A percentile compares a stretch with the other conserved stretches of the same genome.
These are phyloP conservation scores for Micromesistius poutassou DNA, from an alignment of 2,797 vertebrate genomes.

Conservation along the genomic window DNA sequence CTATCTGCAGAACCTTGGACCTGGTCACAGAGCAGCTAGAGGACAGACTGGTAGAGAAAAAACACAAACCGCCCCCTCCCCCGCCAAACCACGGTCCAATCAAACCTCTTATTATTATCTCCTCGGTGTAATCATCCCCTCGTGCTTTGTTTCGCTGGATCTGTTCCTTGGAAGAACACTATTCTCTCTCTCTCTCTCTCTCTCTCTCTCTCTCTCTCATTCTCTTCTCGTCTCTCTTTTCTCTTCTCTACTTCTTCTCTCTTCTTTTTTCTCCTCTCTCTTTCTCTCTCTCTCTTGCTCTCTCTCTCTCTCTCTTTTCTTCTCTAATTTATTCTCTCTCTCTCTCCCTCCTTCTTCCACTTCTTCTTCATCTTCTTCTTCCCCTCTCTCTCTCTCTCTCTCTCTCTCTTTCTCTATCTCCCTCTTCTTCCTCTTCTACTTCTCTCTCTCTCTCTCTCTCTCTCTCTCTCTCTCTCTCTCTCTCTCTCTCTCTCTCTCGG, in stretches of 20 bases:
- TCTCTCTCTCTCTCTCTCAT: not conserved
- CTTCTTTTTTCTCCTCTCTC: constrained; percentile 33
- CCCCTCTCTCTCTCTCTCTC: not conserved
- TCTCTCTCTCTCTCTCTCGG: not conserved
- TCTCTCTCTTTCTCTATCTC: constrained; percentile 20
- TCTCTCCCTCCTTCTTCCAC: too few relatives aligned
- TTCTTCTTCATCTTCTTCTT: too few relatives aligned
- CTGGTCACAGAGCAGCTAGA: constrained; percentile 39
- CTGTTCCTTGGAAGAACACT: constrained; percentile 39
- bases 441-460: constrained; percentile 29
- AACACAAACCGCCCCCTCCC: constrained; percentile 9
- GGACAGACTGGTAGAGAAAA: constrained; percentile 52
- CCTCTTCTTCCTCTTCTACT: constrained; percentile 30
- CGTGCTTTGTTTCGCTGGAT: constrained; percentile 44
- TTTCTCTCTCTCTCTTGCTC: constrained; percentile 5
- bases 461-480: not conserved
- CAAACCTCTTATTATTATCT: constrained; percentile 33
- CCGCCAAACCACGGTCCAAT: constrained; percentile 39
- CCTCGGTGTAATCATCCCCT: constrained; percentile 51
- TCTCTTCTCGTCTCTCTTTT: too few relatives aligned
- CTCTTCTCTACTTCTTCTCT: too few relatives aligned
- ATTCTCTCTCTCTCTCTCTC: constrained; percentile 32
- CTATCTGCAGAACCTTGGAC: constrained; percentile 2
- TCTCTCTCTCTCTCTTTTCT: too few relatives aligned
- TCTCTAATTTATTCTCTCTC: too few relatives aligned